phyloP scores from a whole-genome alignment of 2,888 invertebrate species.

The Iphiclides podalirius region DNA sequence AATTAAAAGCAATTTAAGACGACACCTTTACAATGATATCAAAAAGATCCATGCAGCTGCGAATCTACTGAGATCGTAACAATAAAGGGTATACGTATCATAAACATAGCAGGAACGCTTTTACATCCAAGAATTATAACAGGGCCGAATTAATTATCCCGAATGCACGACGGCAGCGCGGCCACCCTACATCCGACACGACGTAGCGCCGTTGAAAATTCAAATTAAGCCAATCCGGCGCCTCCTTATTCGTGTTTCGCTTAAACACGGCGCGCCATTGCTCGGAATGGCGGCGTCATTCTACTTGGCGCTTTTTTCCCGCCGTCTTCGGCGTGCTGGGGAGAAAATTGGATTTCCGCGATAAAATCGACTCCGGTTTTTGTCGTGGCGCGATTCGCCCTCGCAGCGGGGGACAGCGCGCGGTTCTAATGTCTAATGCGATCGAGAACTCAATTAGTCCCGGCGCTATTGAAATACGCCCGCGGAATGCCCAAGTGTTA shows the following conservation, averaged over 20 bases:
- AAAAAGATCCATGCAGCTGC: no score
- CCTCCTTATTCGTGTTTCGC: conserved; percentile 79
- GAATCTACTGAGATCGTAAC: no score
- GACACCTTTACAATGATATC: no score
- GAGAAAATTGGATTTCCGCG: conserved; percentile 80
- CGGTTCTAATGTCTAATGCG: conserved; percentile 58
- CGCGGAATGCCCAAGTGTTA: no score
- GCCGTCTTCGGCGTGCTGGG: conserved; percentile 78
- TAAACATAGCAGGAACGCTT: no score
- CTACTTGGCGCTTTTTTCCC: conserved; percentile 77
- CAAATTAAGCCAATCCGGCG: conserved; percentile 80
- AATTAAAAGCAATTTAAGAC: no score
- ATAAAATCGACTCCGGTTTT: conserved; percentile 76
- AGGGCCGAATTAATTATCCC: conserved; percentile 23
- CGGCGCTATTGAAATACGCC: no score
- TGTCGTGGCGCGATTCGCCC: conserved; percentile 70
- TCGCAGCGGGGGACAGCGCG: conserved; percentile 33
- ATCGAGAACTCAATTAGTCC: conserved; percentile 69
- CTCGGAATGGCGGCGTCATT: conserved; percentile 76
- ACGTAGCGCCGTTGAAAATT: conserved; percentile 71
- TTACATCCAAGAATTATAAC: no score
- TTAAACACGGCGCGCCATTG: conserved; percentile 76
- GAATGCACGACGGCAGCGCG: conserved; percentile 6
- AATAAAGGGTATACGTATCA: no score
- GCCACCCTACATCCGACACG: conserved; percentile 42